Conservation (phyloP, 2,888 invertebrate genomes). For the Trissonchulus latispiculum region DNA sequence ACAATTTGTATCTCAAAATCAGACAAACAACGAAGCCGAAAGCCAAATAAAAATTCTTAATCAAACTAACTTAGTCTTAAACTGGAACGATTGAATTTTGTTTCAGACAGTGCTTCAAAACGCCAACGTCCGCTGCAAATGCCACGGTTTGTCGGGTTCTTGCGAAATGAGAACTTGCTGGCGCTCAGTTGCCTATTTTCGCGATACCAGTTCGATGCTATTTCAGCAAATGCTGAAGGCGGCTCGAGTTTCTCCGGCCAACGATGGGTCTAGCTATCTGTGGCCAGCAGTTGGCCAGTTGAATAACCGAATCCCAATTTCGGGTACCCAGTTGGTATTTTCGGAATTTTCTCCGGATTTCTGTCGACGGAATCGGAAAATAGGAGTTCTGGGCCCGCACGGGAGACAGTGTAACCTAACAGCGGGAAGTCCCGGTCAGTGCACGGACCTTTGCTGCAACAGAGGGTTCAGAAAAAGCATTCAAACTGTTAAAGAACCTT, state of each 20-base stretch:
- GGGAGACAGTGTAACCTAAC: constrained; percentile 63
- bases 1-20: no score
- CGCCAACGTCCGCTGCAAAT: constrained; percentile 41
- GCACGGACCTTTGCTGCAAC: constrained; percentile 14
- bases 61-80: no score
- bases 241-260: constrained; percentile 9
- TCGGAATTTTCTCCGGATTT: constrained; percentile 82
- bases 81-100: constrained; percentile 24
- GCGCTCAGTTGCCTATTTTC: not conserved
- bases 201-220: constrained; percentile 33
- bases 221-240: constrained; percentile 7
- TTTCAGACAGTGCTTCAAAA: constrained; percentile 40
- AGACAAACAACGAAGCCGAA: no score
- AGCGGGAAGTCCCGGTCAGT: not conserved
- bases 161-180: constrained; percentile 20
- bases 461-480: not conserved
- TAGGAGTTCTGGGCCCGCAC: constrained; percentile 73
- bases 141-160: constrained; percentile 19
- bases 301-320: not conserved
- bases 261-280: constrained; percentile 6
- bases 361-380: constrained; percentile 63
- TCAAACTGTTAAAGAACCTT: constrained; percentile 2
- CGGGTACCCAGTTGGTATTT: constrained; percentile 59
- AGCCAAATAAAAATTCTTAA: no score
- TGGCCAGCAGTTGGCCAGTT: not conserved